Base-by-base conservation (phyloP, 2,113 vertebrate species). In the Corynorhinus townsendii region DNA sequence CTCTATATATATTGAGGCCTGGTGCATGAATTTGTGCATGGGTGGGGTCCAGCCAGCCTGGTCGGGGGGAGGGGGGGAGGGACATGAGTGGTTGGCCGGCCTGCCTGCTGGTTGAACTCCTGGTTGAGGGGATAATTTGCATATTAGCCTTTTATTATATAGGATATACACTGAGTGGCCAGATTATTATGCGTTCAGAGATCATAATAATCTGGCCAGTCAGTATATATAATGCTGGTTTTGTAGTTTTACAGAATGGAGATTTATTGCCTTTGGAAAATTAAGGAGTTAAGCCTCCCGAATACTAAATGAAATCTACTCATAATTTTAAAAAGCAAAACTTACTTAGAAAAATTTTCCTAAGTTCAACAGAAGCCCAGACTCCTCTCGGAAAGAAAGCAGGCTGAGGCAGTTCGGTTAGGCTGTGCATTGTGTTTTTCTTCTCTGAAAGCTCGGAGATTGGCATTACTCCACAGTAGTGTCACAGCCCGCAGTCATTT, bases 401-500 rank as follows among this genome's bases (percentile, higher is more conserved):
- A 89, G 38, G 86, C 82, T 59, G 96, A 47, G 43, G 91, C 96
- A 95, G 86, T 64, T 94, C 83, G 62, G 77, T 82, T 87, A 80
- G 69, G 59, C 49, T 84, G 66, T 71, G 93, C 95, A 52, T 33
- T 95, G 95, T 96, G 75, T 91, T 96, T 97, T 97, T 91, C 91
- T 91, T 93, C 96, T 94, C 86, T 11, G 92, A 92, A 93, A 93
- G 94, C 96, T 92, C 95, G 38, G 96, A 98, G 98, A 98, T 98
- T 98, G 98, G 96, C 98, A 96, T 98, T 98, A 94, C 98, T 98
- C 97, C 77, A 95, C 98, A 97, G 98, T 97, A 98, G 98, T 99
- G 99, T 99, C 99, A 99, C 98, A 98, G 98, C 98, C 98, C 98
- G 98, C 98, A 99, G 98, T 99, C 97, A 71, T 99, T 99, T 99